Conservation (phyloP, 2,113 vertebrate genomes). For the Silurus meridionalis region DNA sequence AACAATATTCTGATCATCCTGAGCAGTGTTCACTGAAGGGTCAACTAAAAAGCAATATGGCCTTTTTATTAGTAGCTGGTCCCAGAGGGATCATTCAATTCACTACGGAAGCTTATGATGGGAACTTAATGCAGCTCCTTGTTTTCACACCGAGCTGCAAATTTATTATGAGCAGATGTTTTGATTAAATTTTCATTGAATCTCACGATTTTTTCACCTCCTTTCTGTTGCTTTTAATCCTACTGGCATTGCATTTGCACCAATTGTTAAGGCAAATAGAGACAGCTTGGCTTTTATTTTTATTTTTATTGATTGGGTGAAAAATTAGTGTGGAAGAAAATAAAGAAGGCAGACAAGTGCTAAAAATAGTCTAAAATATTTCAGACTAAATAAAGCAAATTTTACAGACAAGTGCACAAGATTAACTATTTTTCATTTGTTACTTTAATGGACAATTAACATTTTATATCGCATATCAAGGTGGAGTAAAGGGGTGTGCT, state of each 20-base stretch:
- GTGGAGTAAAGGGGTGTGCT: background rate
- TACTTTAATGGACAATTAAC: background rate
- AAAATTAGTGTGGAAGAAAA: background rate
- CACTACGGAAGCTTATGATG: slow-evolving; percentile 8
- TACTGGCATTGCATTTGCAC: background rate
- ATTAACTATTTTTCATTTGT: background rate
- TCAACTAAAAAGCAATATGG: slow-evolving; percentile 18
- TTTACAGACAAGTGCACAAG: background rate
- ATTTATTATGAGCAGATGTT: background rate
- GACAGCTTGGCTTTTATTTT: background rate
- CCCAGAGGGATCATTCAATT: background rate
- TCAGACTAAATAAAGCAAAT: background rate
- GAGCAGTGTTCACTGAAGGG: background rate
- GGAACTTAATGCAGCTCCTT: background rate
- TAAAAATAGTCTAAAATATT: background rate
- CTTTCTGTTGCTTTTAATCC: background rate
- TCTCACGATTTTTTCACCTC: background rate
- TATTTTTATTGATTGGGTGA: too few species aligned
- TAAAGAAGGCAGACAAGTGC: background rate
- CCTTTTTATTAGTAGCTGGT: slow-evolving; percentile 10
- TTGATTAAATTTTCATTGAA: background rate
- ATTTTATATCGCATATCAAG: background rate
- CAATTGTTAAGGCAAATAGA: background rate
- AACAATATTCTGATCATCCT: background rate
- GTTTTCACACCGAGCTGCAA: background rate